These are phyloP conservation scores for Eulimnadia texana DNA, from an alignment of 1,140 invertebrate genomes.

Conservation along the genomic window DNA sequence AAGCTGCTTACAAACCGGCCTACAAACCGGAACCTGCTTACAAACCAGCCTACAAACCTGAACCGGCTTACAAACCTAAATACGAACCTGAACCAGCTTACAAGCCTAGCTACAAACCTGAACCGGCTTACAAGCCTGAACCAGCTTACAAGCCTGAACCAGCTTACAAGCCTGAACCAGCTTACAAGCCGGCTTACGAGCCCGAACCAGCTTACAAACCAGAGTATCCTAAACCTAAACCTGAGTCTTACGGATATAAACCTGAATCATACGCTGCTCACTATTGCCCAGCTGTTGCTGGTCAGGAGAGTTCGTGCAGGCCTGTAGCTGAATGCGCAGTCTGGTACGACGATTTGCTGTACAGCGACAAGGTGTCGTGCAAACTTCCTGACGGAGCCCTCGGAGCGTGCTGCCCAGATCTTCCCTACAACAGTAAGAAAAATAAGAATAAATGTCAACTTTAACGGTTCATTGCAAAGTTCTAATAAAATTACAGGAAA, in stretches of 20 bases:
- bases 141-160: not conserved
- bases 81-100: not conserved
- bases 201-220: not conserved
- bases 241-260: not conserved
- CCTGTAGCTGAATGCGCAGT: constrained; percentile 12
- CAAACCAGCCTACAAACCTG: not conserved
- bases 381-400: constrained; percentile 12
- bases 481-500: not conserved
- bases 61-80: not conserved
- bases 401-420: constrained; percentile 12
- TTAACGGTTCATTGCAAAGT: not conserved
- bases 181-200: not conserved
- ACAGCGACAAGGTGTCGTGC: constrained; percentile 1
- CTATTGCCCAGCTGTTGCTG: constrained; percentile 13
- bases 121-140: not conserved
- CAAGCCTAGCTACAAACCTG: not conserved
- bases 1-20: no score
- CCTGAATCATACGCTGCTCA: not conserved
- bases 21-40: not conserved
- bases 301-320: constrained; percentile 9
- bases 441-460: no score
- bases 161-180: not conserved
- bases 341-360: constrained; percentile 9
- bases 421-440: constrained; percentile 15
- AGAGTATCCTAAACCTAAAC: not conserved